Base-by-base conservation (phyloP, 2,113 vertebrate species). In the Arizona elegans region DNA sequence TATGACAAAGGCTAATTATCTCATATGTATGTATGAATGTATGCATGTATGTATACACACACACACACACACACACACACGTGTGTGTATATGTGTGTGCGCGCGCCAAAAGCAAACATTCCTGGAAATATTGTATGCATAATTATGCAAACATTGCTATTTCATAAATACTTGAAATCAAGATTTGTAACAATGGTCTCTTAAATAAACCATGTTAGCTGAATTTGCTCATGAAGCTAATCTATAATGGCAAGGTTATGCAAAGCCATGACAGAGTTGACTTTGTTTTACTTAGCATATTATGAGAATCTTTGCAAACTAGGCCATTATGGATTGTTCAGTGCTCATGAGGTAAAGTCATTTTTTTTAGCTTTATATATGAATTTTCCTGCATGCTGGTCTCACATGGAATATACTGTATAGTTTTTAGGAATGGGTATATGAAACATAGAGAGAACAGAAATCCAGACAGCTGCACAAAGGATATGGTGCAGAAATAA, bases 61-160 rank as follows among this genome's bases (percentile, higher is more conserved):
- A n/a, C 26, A 65, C 8, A 29, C 23, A 11, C 21, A 59, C 8
- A 59, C 56, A 0, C 1, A 23, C 1, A 58, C n/a, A 2, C 5
- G 7, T 8, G 2, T 24, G 0, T 2, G 6, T 10, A 2, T 26
- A 1, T 26, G 58, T 10, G 24, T 3, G 0, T 8, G 9, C 2
- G 8, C 2, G 1, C 1, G 1, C 59, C 59, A 26, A 62, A 62
- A 59, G 21, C 23, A 59, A 26, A 11, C 24, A 26, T 26, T 62
- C 9, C 19, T 23, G 56, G 56, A 58, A 58, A 23, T 58, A 58
- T 8, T 58, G 56, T 8, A 23, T 58, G 21, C 58, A 24, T 24
- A 59, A 59, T 59, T 59, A 59, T 59, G 58, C 58, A 59, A 59
- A 59, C 58, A 59, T 59, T 8, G 21, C 58, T 59, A 59, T 59